Evolutionary conservation across 2,113 vertebrate genomes (phyloP), one percentile per base, ranked within the genome.

Genomic region (Osmerus eperlanus): DNA sequence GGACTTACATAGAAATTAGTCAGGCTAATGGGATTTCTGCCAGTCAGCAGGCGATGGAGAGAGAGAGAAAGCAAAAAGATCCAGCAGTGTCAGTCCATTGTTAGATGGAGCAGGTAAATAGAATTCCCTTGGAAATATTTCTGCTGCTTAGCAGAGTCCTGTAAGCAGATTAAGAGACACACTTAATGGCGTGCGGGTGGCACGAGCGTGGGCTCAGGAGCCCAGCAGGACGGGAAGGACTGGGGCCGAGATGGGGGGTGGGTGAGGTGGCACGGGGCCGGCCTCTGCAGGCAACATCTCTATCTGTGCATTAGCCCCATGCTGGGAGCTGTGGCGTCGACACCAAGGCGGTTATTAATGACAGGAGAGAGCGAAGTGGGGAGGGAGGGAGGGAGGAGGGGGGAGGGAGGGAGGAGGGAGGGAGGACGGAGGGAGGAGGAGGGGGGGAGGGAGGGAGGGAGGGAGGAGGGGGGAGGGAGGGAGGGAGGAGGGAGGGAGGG

Each of bases 241-340:
- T 9, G 41, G 9, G 41, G 41, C 8, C 2, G 75, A 78, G 75
- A 32, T 62, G 23, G 56, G 51, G 67, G 11, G 14, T 41, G 62
- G 18, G 47, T 3, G 32, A 9, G 47, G 23, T 36, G 41, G 47
- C 69, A 68, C 66, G 51, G 51, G 68, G 60, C 36, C 67, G 81
- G 84, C 74, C 78, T 84, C 84, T 59, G 71, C 55, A 14, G 78
- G 87, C 68, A 9, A 76, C 76, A 70, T 56, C 77, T 87, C 79
- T 81, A 79, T 80, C 77, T 83, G 84, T 41, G 70, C 83, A 91
- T 90, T 91, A 91, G 84, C 84, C 82, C 74, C 89, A 32, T 83
- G 84, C 87, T 87, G 90, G 55, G 88, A 85, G 75, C 82, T 53
- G 65, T 72, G 74, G 78, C 68, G 79, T 74, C 79, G 82, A 85